These are phyloP conservation scores for Lacerta bilineata DNA, from an alignment of 2,797 vertebrate genomes.

Conservation along the genomic window DNA sequence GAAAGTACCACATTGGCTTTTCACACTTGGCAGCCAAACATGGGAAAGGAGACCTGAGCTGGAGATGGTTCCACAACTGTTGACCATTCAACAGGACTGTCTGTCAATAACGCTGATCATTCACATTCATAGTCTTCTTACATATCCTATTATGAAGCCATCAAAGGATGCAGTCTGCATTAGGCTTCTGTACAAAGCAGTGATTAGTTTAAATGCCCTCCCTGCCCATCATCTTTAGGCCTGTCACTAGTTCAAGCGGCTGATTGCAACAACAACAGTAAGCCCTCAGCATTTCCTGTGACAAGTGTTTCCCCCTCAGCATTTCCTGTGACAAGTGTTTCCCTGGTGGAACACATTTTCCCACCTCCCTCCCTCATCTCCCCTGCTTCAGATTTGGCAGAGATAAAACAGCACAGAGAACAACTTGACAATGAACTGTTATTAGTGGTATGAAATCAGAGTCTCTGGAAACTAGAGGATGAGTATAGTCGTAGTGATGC, in stretches of 20 bases:
- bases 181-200: conserved; percentile 15
- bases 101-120: neutral
- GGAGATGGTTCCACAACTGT: neutral
- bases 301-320: neutral
- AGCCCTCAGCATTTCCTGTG: neutral
- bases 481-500: neutral
- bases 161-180: conserved; percentile 7
- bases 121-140: rapidly evolving
- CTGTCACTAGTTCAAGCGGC: conserved; percentile 19
- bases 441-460: neutral
- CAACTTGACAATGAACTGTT: neutral
- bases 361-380: neutral
- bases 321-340: neutral
- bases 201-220: neutral
- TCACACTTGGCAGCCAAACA: neutral
- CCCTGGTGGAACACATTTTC: neutral
- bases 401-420: neutral
- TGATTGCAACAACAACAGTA: neutral
- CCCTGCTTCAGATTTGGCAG: neutral
- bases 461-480: neutral
- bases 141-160: neutral
- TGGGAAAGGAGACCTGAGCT: neutral
- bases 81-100: neutral
- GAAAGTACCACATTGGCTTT: neutral
- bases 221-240: conserved; percentile 13